These are phyloP conservation scores for Linyphia triangularis DNA, from an alignment of 2,888 invertebrate species.

Conservation along the genomic window DNA sequence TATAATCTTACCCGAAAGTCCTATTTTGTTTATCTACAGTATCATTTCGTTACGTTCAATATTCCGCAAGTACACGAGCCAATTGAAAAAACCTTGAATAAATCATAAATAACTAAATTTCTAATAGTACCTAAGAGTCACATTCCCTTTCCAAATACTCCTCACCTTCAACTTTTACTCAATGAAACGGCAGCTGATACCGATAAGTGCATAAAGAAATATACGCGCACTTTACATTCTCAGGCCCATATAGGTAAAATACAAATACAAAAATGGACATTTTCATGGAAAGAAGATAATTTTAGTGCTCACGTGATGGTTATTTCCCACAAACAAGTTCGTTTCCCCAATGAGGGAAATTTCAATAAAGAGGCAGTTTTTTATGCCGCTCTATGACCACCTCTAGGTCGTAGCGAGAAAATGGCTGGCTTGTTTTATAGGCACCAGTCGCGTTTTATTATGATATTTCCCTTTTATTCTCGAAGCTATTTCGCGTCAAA, in stretches of 20 bases:
- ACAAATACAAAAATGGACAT: constrained; percentile 32
- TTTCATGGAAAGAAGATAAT: constrained; percentile 24
- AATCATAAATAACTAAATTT: background rate
- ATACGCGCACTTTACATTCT: background rate
- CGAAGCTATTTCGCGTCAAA: constrained; percentile 70
- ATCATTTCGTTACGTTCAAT: background rate
- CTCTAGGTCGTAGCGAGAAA: constrained; percentile 46
- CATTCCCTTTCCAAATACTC: background rate
- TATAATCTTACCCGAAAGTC: background rate
- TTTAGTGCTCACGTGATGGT: constrained; percentile 57
- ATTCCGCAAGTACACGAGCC: background rate
- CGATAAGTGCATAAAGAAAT: background rate
- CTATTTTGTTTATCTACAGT: background rate
- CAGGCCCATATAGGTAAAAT: background rate
- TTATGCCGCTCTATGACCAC: constrained; percentile 70
- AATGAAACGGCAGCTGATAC: background rate
- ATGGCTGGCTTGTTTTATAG: constrained; percentile 71
- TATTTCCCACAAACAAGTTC: constrained; percentile 58
- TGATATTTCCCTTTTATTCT: constrained; percentile 74
- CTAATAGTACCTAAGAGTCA: background rate
- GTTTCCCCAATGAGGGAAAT: constrained; percentile 59
- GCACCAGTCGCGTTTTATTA: constrained; percentile 70
- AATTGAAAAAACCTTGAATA: background rate
- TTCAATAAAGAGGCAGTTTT: constrained; percentile 71
- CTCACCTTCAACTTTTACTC: background rate